Conservation (phyloP, 2,888 invertebrate genomes). For the Drosophila setosimentum region DNA sequence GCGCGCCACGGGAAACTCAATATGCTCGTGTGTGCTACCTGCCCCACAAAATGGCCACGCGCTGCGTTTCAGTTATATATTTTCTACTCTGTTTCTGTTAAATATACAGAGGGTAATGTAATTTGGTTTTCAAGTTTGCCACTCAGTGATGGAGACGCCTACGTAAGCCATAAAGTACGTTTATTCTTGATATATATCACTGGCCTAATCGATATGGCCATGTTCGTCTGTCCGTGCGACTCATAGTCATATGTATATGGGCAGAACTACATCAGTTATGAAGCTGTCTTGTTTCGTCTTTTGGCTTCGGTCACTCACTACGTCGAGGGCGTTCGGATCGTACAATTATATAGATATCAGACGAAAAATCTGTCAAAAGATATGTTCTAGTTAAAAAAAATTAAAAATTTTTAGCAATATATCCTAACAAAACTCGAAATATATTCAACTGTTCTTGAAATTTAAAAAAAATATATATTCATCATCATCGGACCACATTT, state of each 20-base stretch:
- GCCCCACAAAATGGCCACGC: conserved; percentile 59
- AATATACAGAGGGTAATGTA: background rate
- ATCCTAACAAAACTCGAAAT: background rate
- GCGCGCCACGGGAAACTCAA: conserved; percentile 76
- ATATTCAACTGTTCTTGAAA: background rate
- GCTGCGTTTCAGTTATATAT: conserved; percentile 51
- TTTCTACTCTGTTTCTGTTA: conserved; percentile 6
- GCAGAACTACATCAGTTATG: no score
- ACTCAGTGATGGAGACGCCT: background rate
- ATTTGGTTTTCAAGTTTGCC: conserved; percentile 4
- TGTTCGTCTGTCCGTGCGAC: background rate
- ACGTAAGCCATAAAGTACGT: background rate
- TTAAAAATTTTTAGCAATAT: background rate
- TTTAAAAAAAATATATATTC: background rate
- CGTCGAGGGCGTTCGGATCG: background rate
- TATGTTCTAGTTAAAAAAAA: background rate
- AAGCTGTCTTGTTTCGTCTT: no score
- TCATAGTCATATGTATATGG: background rate
- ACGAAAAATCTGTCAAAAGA: background rate
- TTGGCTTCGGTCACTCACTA: background rate
- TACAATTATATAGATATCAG: background rate
- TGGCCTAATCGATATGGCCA: background rate
- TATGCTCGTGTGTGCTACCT: conserved; percentile 49
- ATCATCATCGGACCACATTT: background rate
- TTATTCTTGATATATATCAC: background rate